A percentile compares a stretch with the other conserved stretches of the same genome.
phyloP scores from a whole-genome alignment of 2,888 invertebrate species.

The Cecidostiba fungosa region DNA sequence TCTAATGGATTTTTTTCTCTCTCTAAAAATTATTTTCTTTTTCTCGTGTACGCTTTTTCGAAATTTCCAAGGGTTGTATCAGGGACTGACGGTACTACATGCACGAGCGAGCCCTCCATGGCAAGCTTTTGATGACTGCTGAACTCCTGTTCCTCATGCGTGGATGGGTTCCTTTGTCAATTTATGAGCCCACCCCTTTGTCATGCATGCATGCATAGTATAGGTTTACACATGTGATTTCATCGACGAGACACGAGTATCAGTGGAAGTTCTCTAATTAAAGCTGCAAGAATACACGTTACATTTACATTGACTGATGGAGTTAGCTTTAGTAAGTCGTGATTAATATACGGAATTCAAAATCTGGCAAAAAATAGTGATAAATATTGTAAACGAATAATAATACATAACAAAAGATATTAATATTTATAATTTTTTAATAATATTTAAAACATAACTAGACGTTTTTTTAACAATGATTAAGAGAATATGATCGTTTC shows the following conservation, averaged over 20 bases:
- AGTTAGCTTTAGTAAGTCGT: background rate
- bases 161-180: conserved; percentile 71
- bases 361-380: too few relatives aligned
- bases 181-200: conserved; percentile 44
- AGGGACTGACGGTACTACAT: conserved; percentile 43
- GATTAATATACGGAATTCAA: too few relatives aligned
- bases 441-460: too few relatives aligned
- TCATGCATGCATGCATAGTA: conserved; percentile 20
- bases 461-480: too few relatives aligned
- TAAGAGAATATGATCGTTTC: too few relatives aligned
- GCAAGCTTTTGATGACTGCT: conserved; percentile 68
- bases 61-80: conserved; percentile 60
- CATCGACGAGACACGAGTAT: background rate
- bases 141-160: conserved; percentile 76
- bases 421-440: too few relatives aligned
- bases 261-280: background rate
- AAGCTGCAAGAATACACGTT: background rate
- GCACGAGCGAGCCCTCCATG: conserved; percentile 34
- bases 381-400: too few relatives aligned
- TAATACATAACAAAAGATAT: too few relatives aligned
- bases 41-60: conserved; percentile 49
- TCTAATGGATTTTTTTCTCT: background rate
- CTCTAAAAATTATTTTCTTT: conserved; percentile 40
- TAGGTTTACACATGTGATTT: conserved; percentile 34
- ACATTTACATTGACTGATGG: background rate